These are phyloP conservation scores for Argyra leucocephala DNA, from an alignment of 2,888 invertebrate species.

Conservation along the genomic window DNA sequence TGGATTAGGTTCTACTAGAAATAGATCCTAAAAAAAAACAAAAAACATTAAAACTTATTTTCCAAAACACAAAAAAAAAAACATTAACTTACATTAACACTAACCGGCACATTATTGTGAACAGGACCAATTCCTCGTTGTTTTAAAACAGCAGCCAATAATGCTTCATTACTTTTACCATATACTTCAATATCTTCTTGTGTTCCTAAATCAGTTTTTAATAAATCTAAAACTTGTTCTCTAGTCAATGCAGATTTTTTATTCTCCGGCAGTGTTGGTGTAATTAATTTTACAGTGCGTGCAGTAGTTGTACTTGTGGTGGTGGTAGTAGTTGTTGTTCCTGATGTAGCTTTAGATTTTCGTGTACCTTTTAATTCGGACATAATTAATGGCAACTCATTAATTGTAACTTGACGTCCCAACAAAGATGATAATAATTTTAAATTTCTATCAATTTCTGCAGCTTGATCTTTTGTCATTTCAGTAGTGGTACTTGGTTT, in stretches of 20 bases:
- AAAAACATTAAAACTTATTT: not conserved
- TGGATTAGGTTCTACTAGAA: slow-evolving; percentile 46
- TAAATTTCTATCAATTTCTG: slow-evolving; percentile 26
- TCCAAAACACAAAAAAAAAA: not conserved
- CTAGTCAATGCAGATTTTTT: not conserved
- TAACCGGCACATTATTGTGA: slow-evolving; percentile 37
- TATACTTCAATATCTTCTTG: slow-evolving; percentile 30
- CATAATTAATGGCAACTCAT: slow-evolving; percentile 28
- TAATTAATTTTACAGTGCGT: slow-evolving; percentile 25
- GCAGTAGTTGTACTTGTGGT: slow-evolving; percentile 31
- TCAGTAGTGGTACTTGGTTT: slow-evolving; percentile 35
- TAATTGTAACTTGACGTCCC: slow-evolving; percentile 23
- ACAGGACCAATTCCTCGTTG: slow-evolving; percentile 63
- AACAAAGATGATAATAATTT: slow-evolving; percentile 25
- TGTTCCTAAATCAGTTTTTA: slow-evolving; percentile 6
- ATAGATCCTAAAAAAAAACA: slow-evolving; percentile 45
- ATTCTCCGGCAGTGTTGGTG: slow-evolving; percentile 20
- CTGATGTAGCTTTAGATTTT: slow-evolving; percentile 20
- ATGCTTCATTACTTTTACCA: slow-evolving; percentile 57
- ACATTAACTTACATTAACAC: slow-evolving; percentile 26
- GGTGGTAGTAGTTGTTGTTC: slow-evolving; percentile 19
- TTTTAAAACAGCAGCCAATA: slow-evolving; percentile 59
- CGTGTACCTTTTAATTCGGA: slow-evolving; percentile 28
- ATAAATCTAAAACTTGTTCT: not conserved
- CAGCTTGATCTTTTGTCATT: slow-evolving; percentile 29